phyloP scores from a whole-genome alignment of 2,113 vertebrate genomes.

The Nansenia antarctica region DNA sequence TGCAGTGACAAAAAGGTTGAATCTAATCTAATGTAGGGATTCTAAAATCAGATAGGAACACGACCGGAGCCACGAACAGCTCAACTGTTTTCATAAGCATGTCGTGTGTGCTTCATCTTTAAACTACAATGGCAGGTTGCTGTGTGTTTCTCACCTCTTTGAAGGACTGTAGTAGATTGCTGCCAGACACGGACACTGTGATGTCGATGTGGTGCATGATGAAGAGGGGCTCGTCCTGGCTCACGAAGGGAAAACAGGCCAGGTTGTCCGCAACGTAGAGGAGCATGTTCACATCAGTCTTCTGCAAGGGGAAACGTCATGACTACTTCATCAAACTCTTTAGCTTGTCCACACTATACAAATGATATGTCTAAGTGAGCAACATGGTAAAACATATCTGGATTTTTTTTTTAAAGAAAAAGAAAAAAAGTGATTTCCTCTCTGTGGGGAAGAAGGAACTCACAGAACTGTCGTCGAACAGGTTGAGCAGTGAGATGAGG shows the following conservation, averaged over 20 bases:
- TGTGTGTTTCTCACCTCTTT: slow-evolving; percentile 85
- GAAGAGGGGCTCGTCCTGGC: slow-evolving; percentile 97
- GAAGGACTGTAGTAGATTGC: slow-evolving; percentile 97
- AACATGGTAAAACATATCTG: too few species aligned
- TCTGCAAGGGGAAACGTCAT: slow-evolving; percentile 73
- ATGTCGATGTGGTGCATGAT: slow-evolving; percentile 99
- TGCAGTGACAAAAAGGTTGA: too few species aligned
- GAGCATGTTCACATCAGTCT: slow-evolving; percentile 96
- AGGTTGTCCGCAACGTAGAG: slow-evolving; percentile 98
- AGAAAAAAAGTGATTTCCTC: too few species aligned
- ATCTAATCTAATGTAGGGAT: too few species aligned
- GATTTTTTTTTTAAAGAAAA: too few species aligned
- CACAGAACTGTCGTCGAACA: slow-evolving; percentile 96
- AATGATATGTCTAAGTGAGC: background rate
- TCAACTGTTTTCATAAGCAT: background rate
- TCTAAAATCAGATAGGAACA: too few species aligned
- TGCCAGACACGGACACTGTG: slow-evolving; percentile 96
- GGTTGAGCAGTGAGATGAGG: slow-evolving; percentile 95
- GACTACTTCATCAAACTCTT: background rate
- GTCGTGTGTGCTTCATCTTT: background rate
- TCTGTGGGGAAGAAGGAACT: slow-evolving; percentile 57
- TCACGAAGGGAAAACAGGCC: slow-evolving; percentile 96
- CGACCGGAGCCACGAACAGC: too few species aligned
- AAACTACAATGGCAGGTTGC: background rate
- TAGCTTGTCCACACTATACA: background rate